Evolutionary conservation across 1,140 invertebrate species (phyloP).

Genomic region (Lucilia cuprina): DNA sequence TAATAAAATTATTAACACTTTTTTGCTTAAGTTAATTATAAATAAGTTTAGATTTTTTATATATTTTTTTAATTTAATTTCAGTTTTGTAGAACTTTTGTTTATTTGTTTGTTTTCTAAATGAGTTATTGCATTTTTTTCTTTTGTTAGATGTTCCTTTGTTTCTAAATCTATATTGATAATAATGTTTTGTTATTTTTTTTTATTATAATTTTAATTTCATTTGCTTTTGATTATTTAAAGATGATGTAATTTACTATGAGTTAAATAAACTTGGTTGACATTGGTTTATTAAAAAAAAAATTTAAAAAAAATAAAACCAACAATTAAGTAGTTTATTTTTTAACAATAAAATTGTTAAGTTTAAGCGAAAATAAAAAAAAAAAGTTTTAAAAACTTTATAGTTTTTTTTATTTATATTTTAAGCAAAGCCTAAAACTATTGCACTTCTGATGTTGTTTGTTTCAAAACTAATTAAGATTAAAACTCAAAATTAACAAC

Average conservation of each 20-base stretch:
- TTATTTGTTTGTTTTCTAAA: not conserved
- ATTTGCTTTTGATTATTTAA: not conserved
- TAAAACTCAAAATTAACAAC: no score
- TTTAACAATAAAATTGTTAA: not conserved
- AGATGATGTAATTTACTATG: constrained; percentile 6
- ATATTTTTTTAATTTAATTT: not conserved
- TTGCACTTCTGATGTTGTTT: not conserved
- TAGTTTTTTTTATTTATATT: not conserved
- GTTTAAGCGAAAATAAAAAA: not conserved
- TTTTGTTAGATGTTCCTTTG: not conserved
- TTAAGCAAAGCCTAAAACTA: not conserved
- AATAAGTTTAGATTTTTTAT: not conserved
- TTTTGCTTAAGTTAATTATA: not conserved
- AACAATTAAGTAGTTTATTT: not conserved
- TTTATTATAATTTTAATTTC: not conserved
- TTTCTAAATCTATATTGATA: constrained; percentile 1
- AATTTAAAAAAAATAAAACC: not conserved
- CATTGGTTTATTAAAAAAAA: not conserved
- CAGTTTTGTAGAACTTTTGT: not conserved
- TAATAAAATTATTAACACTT: not conserved
- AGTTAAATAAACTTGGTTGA: not conserved
- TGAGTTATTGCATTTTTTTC: not conserved
- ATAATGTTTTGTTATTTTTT: not conserved
- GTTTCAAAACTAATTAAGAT: not conserved
- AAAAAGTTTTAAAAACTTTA: not conserved